Base-by-base conservation (phyloP, 1,140 invertebrate species). In the Anthonomus grandis region DNA sequence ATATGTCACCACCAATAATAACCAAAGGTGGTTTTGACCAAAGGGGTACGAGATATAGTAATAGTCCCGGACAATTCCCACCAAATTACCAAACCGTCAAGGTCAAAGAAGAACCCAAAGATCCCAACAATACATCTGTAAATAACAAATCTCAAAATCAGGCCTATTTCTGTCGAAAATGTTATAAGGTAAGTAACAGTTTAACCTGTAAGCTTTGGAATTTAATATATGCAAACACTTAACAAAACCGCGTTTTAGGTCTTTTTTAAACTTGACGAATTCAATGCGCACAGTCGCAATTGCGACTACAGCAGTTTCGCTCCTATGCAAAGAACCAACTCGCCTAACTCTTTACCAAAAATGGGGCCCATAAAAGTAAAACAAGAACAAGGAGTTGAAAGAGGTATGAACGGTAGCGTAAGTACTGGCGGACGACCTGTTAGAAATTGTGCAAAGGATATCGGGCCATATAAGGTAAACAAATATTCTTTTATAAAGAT, bases 101-200 rank as follows among this genome's bases (percentile, higher is more conserved):
- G 38, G 58, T 69, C 22, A 69, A 69, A 44, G 57, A 67, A 31
- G 67, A 69, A 27, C 62, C 61, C 55, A 58, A 60, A 23, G 62
- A 66, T 17, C 50, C 53, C 15, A 59, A 62, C 27, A 56, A 34
- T 5, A 64, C 64, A 47, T 61, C 65, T 44, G 60, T 54, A 13
- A 70, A 68, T 25, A 56, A 34, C 4, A 64, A 65, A 47, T 61
- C 65, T 44, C 62, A 57, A 13, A 70, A 68, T 25, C 70, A 72
- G 39, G 72, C 72, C 2, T 74, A 70, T 41, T 74, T 70, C 39
- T 74, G 72, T 47, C 55, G 71, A 34, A 72, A 72, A 57, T 73
- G 71, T 48, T 71, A 70, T 42, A 68, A 70, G 50, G 62, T 62
- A 37, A 3, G 31, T n/a, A 34, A 13, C 31, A 10, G 2, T 34